A percentile compares a stretch with the other conserved stretches of the same genome.
Conservation (phyloP, 2,797 vertebrate genomes). For the Acridotheres tristis region DNA sequence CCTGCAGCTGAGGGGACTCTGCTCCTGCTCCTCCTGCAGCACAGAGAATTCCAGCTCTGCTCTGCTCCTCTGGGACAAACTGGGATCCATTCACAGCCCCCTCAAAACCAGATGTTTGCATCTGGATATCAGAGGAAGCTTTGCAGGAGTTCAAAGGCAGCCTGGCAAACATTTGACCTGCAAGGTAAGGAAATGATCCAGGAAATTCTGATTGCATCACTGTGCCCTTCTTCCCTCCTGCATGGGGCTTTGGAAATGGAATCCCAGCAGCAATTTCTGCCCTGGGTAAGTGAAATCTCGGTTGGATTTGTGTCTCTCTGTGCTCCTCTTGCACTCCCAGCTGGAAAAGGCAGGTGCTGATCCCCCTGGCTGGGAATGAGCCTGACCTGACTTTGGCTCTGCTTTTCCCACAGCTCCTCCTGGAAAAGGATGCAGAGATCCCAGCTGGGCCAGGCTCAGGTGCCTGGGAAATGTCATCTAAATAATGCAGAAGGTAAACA, state of each 20-base stretch:
- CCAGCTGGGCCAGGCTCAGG: neutral
- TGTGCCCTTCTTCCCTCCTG: neutral
- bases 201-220: neutral
- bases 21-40: neutral
- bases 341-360: neutral
- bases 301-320: neutral
- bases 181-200: neutral
- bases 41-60: neutral
- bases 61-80: neutral
- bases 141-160: neutral
- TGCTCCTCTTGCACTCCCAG: neutral
- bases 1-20: neutral
- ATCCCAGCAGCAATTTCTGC: neutral
- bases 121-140: neutral
- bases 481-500: neutral
- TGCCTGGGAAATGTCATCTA: neutral
- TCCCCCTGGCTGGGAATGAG: fast-evolving
- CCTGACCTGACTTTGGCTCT: neutral
- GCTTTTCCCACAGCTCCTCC: neutral
- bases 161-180: neutral
- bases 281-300: neutral
- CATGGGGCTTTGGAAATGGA: neutral
- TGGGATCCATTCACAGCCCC: neutral
- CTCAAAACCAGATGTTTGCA: neutral
- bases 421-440: neutral